Evolutionary conservation across 2,888 invertebrate genomes (phyloP), one percentile per base, ranked within the genome.

Genomic region (Pyralis farinalis): DNA sequence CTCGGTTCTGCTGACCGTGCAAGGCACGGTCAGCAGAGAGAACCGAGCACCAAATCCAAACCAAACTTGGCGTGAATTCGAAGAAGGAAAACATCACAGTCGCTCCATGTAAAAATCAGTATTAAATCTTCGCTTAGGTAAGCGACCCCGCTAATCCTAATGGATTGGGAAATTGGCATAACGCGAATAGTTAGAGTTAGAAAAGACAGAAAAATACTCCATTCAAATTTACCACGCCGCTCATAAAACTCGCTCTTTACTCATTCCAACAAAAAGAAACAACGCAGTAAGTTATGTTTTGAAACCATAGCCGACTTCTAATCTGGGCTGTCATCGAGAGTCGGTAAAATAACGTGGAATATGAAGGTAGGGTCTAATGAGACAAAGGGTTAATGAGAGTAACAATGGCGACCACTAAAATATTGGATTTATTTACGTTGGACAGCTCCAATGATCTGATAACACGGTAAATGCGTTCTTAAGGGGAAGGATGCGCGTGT

Each of bases 321-420:
- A 86, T 84, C 85, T 67, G 43, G 61, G 57, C 81, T 84, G 85
- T 86, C 86, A 85, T 86, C 85, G 71, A 56, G 63, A 2, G n/a
- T 4, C 25, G 25, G 25, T 25, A 71, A 74, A 79, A 81, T 79
- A 81, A 75, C 68, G 71, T 70, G 62, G 76, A 76, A 84, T 84
- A 80, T 84, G 81, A 82, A 81, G 73, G 53, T 64, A 57, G 58
- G 70, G 59, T 73, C 80, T 87, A 88, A 88, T 88, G 87, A 86
- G 84, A 87, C 87, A 87, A 86, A 87, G 75, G 76, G 80, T 84
- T 87, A 87, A 88, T 85, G 87, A 86, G 82, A 58, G 76, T 72
- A 83, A 87, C 87, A 88, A 88, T 87, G 76, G 82, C 50, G 57
- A 57, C 67, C 74, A 74, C 71, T 87, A 86, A 87, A 87, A 73